Evolutionary conservation across 2,888 invertebrate species (phyloP).

Genomic region (Agrypnus murinus): DNA sequence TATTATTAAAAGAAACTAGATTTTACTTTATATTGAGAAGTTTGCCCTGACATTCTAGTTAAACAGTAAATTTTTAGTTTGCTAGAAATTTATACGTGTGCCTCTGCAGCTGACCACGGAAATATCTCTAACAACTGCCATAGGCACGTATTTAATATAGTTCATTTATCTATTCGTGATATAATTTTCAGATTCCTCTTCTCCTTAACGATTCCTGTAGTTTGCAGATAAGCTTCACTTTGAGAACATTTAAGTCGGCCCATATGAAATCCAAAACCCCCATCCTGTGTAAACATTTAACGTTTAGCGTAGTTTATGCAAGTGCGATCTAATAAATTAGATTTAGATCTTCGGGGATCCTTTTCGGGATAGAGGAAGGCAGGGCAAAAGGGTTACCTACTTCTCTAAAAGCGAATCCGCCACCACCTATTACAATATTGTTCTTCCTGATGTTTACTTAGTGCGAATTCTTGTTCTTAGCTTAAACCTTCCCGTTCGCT

Average conservation of each 20-base stretch:
- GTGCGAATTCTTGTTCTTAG: constrained; percentile 22
- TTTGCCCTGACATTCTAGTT: no score
- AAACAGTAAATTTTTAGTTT: no score
- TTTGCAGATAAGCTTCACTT: not conserved
- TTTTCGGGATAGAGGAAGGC: not conserved
- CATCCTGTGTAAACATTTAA: not conserved
- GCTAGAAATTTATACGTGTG: no score
- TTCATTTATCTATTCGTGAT: no score
- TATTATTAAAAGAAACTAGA: no score
- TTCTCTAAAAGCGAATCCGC: not conserved
- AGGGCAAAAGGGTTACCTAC: no score
- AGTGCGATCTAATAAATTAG: constrained; percentile 22
- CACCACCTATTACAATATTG: constrained; percentile 23
- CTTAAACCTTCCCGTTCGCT: constrained; percentile 6
- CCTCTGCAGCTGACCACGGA: no score
- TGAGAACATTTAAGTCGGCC: not conserved
- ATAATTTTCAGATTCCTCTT: not conserved
- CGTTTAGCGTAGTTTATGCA: constrained; percentile 11
- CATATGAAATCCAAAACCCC: not conserved
- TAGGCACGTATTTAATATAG: no score
- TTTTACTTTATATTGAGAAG: no score
- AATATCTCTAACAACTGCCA: no score
- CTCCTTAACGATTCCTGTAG: not conserved
- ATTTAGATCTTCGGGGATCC: constrained; percentile 15
- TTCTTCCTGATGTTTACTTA: constrained; percentile 22